These are phyloP conservation scores for Neolamprologus variostigma DNA, from an alignment of 2,113 vertebrate species.

Conservation along the genomic window DNA sequence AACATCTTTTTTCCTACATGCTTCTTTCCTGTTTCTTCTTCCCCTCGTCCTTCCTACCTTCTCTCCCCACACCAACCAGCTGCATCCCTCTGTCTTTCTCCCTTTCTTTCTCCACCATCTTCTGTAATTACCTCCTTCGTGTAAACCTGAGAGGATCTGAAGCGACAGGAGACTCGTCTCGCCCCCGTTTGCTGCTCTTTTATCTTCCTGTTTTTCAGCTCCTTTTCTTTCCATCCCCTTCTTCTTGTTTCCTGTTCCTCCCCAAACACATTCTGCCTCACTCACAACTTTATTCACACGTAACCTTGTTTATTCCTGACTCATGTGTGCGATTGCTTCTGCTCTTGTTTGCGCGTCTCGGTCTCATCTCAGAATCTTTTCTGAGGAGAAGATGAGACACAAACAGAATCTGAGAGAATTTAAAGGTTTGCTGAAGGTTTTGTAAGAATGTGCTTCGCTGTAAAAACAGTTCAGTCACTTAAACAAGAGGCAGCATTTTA, in stretches of 20 bases:
- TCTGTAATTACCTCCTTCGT: slow-evolving; percentile 23
- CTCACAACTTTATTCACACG: neutral
- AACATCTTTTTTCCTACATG: neutral
- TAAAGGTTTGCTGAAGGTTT: neutral
- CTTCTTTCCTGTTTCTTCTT: neutral
- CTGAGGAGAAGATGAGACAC: neutral
- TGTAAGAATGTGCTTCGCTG: neutral
- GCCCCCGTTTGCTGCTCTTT: slow-evolving; percentile 26
- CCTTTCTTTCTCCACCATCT: neutral
- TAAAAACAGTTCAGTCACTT: neutral
- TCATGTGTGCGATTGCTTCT: neutral
- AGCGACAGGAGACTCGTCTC: neutral
- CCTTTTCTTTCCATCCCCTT: neutral
- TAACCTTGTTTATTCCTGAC: neutral
- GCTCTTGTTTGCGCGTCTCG: neutral
- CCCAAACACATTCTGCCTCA: neutral
- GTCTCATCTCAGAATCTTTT: neutral
- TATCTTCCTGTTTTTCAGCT: neutral
- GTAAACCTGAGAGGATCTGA: slow-evolving; percentile 25
- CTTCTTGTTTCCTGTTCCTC: neutral
- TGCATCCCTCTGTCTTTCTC: neutral
- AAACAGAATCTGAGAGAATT: neutral
- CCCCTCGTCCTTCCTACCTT: neutral
- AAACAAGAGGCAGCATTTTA: neutral
- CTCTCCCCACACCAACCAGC: neutral